A percentile compares a stretch with the other conserved stretches of the same genome.
phyloP scores from a whole-genome alignment of 2,888 invertebrate genomes.

The Drosophila picticornis region DNA sequence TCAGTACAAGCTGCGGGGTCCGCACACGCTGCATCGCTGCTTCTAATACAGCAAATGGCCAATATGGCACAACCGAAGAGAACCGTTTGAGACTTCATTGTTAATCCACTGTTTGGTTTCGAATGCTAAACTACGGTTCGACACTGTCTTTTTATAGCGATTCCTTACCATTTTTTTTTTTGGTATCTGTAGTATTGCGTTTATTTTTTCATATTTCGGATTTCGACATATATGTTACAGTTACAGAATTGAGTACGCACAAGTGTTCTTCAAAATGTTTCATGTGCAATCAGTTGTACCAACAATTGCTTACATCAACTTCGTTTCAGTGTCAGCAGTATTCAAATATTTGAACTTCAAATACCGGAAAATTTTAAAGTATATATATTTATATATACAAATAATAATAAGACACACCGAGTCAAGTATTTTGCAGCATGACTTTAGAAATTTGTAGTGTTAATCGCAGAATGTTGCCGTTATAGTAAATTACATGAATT shows the following conservation, averaged over 20 bases:
- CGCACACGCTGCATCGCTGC: neutral
- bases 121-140: neutral
- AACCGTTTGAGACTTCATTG: neutral
- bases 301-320: neutral
- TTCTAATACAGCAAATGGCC: neutral
- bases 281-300: conserved; percentile 36
- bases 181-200: neutral
- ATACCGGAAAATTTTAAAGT: neutral
- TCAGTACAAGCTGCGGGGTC: too few species aligned
- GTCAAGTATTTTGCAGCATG: neutral
- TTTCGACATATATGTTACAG: neutral
- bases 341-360: neutral
- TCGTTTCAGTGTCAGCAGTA: conserved; percentile 1
- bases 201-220: neutral
- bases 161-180: neutral
- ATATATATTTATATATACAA: neutral
- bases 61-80: neutral
- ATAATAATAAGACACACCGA: neutral
- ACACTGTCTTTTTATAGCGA: conserved; percentile 23
- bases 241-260: conserved; percentile 23
- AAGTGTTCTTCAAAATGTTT: conserved; percentile 17
- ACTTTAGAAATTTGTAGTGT: neutral
- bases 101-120: neutral
- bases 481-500: neutral
- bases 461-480: neutral